phyloP scores from a whole-genome alignment of 2,797 vertebrate species.

The Yasuhikotakia modesta region DNA sequence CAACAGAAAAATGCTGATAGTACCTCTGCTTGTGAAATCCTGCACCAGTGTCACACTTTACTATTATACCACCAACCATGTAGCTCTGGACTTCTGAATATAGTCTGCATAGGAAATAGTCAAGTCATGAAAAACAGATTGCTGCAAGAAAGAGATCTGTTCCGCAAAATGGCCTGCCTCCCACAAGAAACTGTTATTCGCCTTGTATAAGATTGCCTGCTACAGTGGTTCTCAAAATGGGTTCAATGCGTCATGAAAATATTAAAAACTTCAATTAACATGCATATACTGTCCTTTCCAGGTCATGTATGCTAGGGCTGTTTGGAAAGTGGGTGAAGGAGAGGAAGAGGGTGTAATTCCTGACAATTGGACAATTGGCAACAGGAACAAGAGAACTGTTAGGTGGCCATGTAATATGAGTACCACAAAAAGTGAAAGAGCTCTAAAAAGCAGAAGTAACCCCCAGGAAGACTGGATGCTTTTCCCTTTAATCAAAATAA shows the following conservation, averaged over 20 bases:
- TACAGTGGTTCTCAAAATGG: too few relatives aligned
- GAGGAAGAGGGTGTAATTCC: conserved; percentile 19
- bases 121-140: conserved; percentile 39
- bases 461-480: conserved; percentile 34
- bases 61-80: conserved; percentile 2
- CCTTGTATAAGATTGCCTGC: too few relatives aligned
- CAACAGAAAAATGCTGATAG: not conserved
- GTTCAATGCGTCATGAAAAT: not conserved
- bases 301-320: conserved; percentile 36
- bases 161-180: conserved; percentile 47
- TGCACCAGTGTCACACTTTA: not conserved
- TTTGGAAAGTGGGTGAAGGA: conserved; percentile 20
- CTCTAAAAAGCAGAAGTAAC: conserved; percentile 8
- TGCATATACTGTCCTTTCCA: conserved; percentile 18
- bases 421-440: conserved; percentile 17
- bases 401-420: conserved; percentile 31
- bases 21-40: not conserved
- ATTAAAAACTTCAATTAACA: not conserved
- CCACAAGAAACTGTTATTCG: conserved; percentile 33
- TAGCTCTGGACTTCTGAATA: not conserved
- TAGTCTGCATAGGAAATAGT: conserved; percentile 11
- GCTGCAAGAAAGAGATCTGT: conserved; percentile 41
- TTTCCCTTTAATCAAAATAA: conserved; percentile 40
- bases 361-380: conserved; percentile 30
- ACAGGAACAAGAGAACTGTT: conserved; percentile 17